Evolutionary conservation across 2,113 vertebrate species (phyloP), one percentile per base, ranked within the genome.

Genomic region (Arothron firmamentum): DNA sequence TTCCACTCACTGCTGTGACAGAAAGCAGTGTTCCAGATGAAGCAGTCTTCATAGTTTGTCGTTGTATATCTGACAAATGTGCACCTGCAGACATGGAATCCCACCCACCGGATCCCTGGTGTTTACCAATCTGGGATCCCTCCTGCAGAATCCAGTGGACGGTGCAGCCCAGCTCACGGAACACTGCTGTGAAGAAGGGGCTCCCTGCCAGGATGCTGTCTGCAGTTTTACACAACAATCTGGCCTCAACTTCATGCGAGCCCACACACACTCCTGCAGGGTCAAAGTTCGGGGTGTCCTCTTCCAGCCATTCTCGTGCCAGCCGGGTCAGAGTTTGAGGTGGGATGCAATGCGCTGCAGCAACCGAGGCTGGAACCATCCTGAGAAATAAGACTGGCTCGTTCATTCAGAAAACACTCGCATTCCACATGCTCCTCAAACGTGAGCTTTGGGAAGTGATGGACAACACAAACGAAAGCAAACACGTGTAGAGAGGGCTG

Each of bases 131-230:
- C 23, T 68, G 53, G 8, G 56, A 55, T 6, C 93, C 93, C 34
- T 95, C 93, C 0, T 74, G 78, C 23, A 83, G 59, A 4, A 85
- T 25, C 93, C 93, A 94, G 19, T 91, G 83, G 56, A 94, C 92
- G 0, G 75, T 83, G 77, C 94, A 94, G 69, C 86, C 86, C 13
- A 92, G 79, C 41, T 88, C 90, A 2, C 81, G 66, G 67, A 94
- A 94, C 69, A 94, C 78, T 0, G 93, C 92, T 0, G 90, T 88
- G 15, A 94, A 93, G 82, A 94, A 95, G 3, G 93, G 92, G 18
- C 82, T 75, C 17, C 93, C 93, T 0, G 94, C 94, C 66, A 94
- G 75, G 3, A 93, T 14, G 9, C 85, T 88, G 64, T 85, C 78
- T 0, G 90, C 83, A 0, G 89, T 91, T 76, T 95, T 95, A 78